Evolutionary conservation across 1,140 invertebrate species (phyloP).

Genomic region (Microplitis demolitor): DNA sequence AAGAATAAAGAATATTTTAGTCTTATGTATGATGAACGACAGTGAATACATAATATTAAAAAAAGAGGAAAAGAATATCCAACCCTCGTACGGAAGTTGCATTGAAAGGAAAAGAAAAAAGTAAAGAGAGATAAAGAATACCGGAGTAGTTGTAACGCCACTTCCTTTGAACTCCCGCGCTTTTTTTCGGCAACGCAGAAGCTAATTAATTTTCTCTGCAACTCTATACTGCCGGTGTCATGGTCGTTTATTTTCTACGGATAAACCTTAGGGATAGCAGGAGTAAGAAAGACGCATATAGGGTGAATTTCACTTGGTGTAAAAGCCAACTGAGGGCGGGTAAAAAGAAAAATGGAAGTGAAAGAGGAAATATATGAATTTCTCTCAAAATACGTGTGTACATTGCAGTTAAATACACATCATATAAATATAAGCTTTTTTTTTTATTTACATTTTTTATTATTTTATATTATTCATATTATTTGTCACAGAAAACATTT

Average conservation of each 20-base stretch:
- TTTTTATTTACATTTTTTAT: not conserved
- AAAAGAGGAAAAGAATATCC: not conserved
- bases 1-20: not conserved
- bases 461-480: not conserved
- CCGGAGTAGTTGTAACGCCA: slow-evolving; percentile 28
- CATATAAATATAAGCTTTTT: not conserved
- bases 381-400: not conserved
- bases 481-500: too few relatives aligned
- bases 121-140: slow-evolving; percentile 23
- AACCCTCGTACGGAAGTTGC: slow-evolving; percentile 4
- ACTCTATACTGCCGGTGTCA: slow-evolving; percentile 14
- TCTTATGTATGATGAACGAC: not conserved
- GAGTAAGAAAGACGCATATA: not conserved
- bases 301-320: not conserved
- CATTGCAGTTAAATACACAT: not conserved
- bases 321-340: not conserved
- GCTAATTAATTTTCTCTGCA: slow-evolving; percentile 50
- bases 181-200: slow-evolving; percentile 44
- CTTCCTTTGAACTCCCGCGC: slow-evolving; percentile 49
- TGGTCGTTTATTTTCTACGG: slow-evolving; percentile 42
- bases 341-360: not conserved
- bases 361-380: not conserved
- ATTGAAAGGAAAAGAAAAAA: slow-evolving; percentile 2
- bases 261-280: not conserved
- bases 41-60: not conserved